phyloP scores from a whole-genome alignment of 2,113 vertebrate species.

The Tyrannus savana region DNA sequence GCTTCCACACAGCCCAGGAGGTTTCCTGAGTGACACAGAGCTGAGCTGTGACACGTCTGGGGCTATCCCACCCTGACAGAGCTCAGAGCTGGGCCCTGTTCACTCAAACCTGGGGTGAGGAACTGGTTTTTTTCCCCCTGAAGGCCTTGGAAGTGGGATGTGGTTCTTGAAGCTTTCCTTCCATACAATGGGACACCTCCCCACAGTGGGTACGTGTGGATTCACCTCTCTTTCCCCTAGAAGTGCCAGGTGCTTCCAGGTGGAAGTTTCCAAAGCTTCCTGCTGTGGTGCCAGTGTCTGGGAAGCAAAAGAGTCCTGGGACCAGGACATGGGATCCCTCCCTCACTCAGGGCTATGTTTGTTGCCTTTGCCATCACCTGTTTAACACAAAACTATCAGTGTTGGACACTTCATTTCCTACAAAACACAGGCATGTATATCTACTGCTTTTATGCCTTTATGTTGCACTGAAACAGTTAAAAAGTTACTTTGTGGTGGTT shows the following conservation, averaged over 20 bases:
- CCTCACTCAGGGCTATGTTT: not conserved
- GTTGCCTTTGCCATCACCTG: not conserved
- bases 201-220: rapidly evolving
- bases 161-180: not conserved
- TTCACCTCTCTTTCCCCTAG: not conserved
- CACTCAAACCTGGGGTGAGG: not conserved
- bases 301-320: not conserved
- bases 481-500: not conserved
- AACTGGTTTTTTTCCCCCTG: not conserved
- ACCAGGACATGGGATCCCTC: not conserved
- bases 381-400: not conserved
- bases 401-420: not conserved
- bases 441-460: not conserved
- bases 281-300: not conserved
- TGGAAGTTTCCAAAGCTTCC: not conserved
- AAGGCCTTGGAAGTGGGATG: not conserved
- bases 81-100: not conserved
- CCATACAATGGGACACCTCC: not conserved
- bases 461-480: not conserved
- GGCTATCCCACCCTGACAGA: not conserved
- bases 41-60: not conserved
- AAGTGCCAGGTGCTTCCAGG: not conserved
- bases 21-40: not conserved
- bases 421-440: not conserved
- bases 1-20: not conserved